Evolutionary conservation across 1,140 invertebrate genomes (phyloP).

Genomic region (Sycophaga agraensis): DNA sequence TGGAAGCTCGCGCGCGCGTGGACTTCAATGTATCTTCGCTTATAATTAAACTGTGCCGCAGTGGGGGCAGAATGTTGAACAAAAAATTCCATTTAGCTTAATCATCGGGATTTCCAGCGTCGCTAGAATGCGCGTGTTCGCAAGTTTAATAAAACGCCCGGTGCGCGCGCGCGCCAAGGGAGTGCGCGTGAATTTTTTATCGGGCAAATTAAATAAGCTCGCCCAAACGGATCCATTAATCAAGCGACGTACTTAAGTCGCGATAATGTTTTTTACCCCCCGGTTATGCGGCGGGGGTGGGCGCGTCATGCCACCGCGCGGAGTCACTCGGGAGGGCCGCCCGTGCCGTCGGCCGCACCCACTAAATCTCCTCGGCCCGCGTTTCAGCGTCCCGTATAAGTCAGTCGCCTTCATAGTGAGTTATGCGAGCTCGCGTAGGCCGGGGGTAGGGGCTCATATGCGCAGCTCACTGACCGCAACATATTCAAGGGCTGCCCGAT

Average conservation of each 20-base stretch:
- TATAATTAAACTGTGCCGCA: no score
- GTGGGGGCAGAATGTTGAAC: no score
- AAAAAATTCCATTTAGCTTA: neutral
- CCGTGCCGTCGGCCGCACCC: neutral
- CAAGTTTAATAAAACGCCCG: neutral
- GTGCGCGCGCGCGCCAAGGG: no score
- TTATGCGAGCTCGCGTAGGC: no score
- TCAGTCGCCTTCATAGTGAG: conserved; percentile 1
- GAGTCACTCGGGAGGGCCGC: neutral
- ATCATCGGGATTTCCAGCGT: neutral
- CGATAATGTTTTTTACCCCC: neutral
- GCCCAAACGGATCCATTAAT: neutral
- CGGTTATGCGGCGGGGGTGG: no score
- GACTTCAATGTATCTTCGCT: no score
- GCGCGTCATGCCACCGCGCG: no score
- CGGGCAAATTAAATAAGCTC: conserved; percentile 18
- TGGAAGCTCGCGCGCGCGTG: no score
- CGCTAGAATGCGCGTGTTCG: neutral
- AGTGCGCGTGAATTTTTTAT: neutral
- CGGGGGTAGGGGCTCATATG: no score
- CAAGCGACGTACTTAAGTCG: neutral
- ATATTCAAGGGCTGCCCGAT: neutral
- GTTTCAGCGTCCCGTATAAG: neutral
- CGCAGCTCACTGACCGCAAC: neutral
- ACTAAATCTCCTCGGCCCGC: neutral